Base-by-base conservation (phyloP, 2,888 invertebrate genomes). In the Slavum lentiscoides region DNA sequence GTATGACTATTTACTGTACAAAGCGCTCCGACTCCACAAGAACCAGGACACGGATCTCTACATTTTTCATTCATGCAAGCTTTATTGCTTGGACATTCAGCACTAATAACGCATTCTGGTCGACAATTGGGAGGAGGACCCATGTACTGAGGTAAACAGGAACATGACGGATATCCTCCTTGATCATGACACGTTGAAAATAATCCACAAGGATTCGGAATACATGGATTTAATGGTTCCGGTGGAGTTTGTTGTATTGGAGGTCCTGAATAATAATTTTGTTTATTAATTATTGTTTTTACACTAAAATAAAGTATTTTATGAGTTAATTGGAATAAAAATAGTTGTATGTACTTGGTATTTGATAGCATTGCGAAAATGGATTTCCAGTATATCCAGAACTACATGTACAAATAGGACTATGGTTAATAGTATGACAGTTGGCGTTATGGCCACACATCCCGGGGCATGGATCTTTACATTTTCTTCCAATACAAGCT, bases 71-170 rank as follows among this genome's bases (percentile, higher is more conserved):
- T 84, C 21, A 86, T 84, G 83, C 87, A 87, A 55, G 86, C 86
- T 81, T 84, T 83, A 75, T 85, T 85, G 55, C 84, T 84, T 19
- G 85, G 84, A 82, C 86, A 86, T 81, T 86, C 86, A 23, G 84
- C 83, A 83, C 86, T 86, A 13, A 84, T 82, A 7, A 84, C 83
- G 81, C 94, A 94, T 86, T 93, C 93, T 2, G 93, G 93, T 58
- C 91, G 89, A 85, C 93, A 93, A 85, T 91, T 91, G 72, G 93
- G 92, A 67, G 94, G 92, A 83, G 90, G 90, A 70, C 94, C 94
- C 81, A 89, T 88, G 85, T 92, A 93, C 84, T 90, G 90, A 53
- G 90, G 87, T 81, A 91, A 86, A 85, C 94, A 94, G 69, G 92
- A 90, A 85, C 94, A 94, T 59, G 91, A 90, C 59, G 93, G 92